Conservation (phyloP, 2,113 vertebrate genomes). For the Callospermophilus lateralis region DNA sequence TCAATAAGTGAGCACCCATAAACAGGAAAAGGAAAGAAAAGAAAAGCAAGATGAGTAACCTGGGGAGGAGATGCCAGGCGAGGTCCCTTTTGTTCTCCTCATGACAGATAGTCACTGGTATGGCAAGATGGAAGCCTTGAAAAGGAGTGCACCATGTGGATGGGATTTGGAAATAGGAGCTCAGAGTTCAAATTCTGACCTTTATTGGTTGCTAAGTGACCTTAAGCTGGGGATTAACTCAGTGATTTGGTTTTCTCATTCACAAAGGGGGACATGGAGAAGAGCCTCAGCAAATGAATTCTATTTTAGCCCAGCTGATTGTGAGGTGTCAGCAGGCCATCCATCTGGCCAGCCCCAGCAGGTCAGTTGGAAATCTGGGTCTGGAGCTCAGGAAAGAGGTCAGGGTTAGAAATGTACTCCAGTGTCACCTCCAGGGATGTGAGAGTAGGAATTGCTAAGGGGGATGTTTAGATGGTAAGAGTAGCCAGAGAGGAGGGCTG, state of each 20-base stretch:
- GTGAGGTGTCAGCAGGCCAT: not conserved
- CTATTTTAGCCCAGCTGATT: constrained; percentile 27
- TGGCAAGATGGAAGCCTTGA: not conserved
- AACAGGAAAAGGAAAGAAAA: not conserved
- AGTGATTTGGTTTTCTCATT: not conserved
- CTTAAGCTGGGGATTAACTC: not conserved
- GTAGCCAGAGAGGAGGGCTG: not conserved
- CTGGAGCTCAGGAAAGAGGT: constrained; percentile 54
- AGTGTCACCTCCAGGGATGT: not conserved
- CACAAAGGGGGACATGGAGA: not conserved
- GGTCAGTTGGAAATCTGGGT: constrained; percentile 52
- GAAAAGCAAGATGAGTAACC: not conserved
- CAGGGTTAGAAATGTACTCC: constrained; percentile 27
- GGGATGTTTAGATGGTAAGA: not conserved
- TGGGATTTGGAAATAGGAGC: not conserved
- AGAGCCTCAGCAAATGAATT: not conserved
- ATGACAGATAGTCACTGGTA: not conserved
- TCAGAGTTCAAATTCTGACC: not conserved
- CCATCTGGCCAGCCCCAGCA: constrained; percentile 49
- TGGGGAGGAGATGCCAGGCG: not conserved
- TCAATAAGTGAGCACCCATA: not conserved
- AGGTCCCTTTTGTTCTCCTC: not conserved
- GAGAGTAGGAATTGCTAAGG: not conserved
- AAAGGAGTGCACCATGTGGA: no score
- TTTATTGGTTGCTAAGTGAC: not conserved